Percentiles rank a stretch among this genome's conserved stretches.
These are phyloP conservation scores for Eubasilissa regina DNA, from an alignment of 1,140 invertebrate species.

Conservation along the genomic window DNA sequence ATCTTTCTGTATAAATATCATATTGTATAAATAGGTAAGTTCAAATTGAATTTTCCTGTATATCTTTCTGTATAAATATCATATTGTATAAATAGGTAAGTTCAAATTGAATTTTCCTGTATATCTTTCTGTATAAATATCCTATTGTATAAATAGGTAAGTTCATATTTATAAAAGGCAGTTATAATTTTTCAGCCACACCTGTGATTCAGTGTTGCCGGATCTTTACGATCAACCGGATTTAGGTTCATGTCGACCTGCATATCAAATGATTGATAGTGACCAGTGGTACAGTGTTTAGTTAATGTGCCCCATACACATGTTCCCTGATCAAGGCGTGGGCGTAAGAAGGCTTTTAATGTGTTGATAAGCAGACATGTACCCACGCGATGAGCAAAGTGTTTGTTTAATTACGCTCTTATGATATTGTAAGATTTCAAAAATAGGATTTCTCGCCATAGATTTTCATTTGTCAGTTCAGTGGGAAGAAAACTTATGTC, in stretches of 20 bases:
- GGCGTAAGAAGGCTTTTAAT: constrained; percentile 32
- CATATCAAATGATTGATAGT: constrained; percentile 32
- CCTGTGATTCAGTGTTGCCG: constrained; percentile 17
- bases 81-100: no score
- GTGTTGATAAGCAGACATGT: constrained; percentile 26
- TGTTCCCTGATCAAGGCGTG: constrained; percentile 26
- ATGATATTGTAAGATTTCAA: constrained; percentile 2
- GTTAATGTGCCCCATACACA: constrained; percentile 34
- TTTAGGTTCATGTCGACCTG: constrained; percentile 20
- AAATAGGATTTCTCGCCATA: neutral
- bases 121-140: no score
- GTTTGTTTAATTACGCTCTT: constrained; percentile 43
- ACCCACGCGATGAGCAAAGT: constrained; percentile 31
- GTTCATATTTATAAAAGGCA: no score
- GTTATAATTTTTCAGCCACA: constrained; percentile 13
- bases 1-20: no score
- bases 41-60: no score
- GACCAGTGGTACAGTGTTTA: constrained; percentile 27
- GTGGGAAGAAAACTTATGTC: neutral
- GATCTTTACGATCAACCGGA: constrained; percentile 27
- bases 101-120: no score
- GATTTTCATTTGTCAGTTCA: constrained; percentile 20
- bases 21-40: no score
- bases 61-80: no score
- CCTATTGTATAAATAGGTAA: no score